Conservation (phyloP, 2,888 invertebrate genomes). For the Pediacus dermestoides region DNA sequence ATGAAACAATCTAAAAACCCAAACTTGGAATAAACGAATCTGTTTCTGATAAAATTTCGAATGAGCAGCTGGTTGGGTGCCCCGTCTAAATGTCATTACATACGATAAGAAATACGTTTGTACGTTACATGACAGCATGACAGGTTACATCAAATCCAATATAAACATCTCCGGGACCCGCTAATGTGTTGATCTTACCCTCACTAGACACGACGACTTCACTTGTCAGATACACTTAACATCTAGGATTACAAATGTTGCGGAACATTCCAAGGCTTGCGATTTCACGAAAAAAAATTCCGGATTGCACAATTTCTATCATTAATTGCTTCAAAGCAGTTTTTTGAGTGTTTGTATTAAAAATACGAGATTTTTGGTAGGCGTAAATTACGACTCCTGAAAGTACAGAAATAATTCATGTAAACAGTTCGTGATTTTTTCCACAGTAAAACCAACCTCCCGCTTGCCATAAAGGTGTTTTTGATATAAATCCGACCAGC, state of each 20-base stretch:
- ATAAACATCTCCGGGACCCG: slow-evolving; percentile 38
- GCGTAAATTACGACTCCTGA: too few relatives aligned
- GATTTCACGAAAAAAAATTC: background rate
- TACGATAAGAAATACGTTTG: slow-evolving; percentile 35
- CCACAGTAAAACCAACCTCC: too few relatives aligned
- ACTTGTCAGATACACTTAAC: slow-evolving; percentile 36
- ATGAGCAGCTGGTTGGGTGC: slow-evolving; percentile 24
- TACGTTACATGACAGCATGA: slow-evolving; percentile 41
- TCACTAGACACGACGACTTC: slow-evolving; percentile 18
- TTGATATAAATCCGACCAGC: too few relatives aligned
- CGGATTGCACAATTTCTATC: slow-evolving; percentile 2
- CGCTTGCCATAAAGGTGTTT: too few relatives aligned
- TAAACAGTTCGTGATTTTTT: too few relatives aligned
- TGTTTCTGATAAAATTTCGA: too few relatives aligned
- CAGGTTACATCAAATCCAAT: slow-evolving; percentile 45
- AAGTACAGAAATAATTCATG: too few relatives aligned
- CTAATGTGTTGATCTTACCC: slow-evolving; percentile 43
- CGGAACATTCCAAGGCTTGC: background rate
- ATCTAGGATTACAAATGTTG: slow-evolving; percentile 25
- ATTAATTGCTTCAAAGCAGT: too few relatives aligned
- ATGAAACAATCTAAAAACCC: slow-evolving; percentile 1
- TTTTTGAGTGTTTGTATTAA: too few relatives aligned
- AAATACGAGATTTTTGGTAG: too few relatives aligned
- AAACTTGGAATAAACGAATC: background rate
- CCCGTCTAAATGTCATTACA: slow-evolving; percentile 37